Conservation (phyloP, 2,888 invertebrate genomes). For the Neoascia interrupta region DNA sequence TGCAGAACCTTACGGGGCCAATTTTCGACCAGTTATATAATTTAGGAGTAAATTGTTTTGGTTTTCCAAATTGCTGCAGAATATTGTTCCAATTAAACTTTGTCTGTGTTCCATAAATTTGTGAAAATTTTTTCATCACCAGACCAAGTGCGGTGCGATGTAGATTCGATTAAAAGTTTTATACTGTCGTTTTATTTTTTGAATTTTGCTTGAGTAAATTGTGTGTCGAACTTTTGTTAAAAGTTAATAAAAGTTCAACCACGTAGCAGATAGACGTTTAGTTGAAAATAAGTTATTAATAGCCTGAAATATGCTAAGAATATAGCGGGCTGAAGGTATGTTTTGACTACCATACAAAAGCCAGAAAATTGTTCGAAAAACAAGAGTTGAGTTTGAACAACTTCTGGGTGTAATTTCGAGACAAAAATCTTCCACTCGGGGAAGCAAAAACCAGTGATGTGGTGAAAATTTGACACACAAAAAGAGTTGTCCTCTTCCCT, state of each 20-base stretch:
- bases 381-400: background rate
- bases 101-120: background rate
- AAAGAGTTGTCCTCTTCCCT: too few species aligned
- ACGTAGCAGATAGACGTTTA: too few species aligned
- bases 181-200: background rate
- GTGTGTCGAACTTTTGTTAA: too few species aligned
- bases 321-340: too few species aligned
- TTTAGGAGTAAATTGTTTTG: slow-evolving; percentile 38
- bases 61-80: slow-evolving; percentile 41
- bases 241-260: too few species aligned
- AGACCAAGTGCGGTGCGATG: slow-evolving; percentile 16
- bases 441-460: too few species aligned
- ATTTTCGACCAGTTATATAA: slow-evolving; percentile 28
- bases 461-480: too few species aligned
- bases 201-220: background rate
- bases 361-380: background rate
- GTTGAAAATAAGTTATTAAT: too few species aligned
- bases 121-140: background rate
- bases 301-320: too few species aligned
- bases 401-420: too few species aligned
- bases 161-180: slow-evolving; percentile 61
- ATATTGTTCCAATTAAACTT: slow-evolving; percentile 54
- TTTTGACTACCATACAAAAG: background rate
- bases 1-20: background rate
- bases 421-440: too few species aligned